Base-by-base conservation (phyloP, 2,113 vertebrate species). In the Macquaria australasica region DNA sequence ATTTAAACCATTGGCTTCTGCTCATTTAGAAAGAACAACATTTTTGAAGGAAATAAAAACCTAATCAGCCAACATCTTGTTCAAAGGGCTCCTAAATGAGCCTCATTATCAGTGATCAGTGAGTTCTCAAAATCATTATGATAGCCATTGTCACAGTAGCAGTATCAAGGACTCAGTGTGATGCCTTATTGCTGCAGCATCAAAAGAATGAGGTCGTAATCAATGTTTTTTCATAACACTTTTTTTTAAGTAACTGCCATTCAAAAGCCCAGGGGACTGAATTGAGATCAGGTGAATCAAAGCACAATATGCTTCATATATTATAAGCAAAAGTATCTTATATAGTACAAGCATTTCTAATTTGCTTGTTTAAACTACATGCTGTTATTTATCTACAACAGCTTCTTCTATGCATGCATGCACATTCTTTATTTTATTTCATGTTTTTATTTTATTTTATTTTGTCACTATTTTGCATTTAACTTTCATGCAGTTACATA, bases 51-150 rank as follows among this genome's bases (percentile, higher is more conserved):
- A 78, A 73, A 82, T 41, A 78, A 79, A 81, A 82, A 78, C 4
- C 48, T 74, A 69, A 79, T 63, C 45, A 81, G 48, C 37, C 21
- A 71, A 63, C 56, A 68, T 81, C 73, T 68, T 68, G 20, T 86
- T 75, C 6, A 76, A 64, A 66, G 31, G 45, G 55, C 55, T 56
- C 37, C 37, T 59, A 62, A 84, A 71, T 78, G 67, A 62, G 62
- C 8, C 12, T 84, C 64, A 77, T 88, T 84, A 77, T 59, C 60
- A 50, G 50, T 73, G 25, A 84, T 83, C 67, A 73, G 41, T n/a
- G 60, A 59, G 6, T 85, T 81, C 25, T 79, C 53, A 60, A 58
- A 79, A 76, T 86, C 73, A 84, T 73, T 70, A 14, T 82, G 15
- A 68, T n/a, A 55, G n/a, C 71, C 37, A 83, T 43, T 66, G 79